Base-by-base conservation (phyloP, 2,113 vertebrate genomes). In the Nothocercus julius region DNA sequence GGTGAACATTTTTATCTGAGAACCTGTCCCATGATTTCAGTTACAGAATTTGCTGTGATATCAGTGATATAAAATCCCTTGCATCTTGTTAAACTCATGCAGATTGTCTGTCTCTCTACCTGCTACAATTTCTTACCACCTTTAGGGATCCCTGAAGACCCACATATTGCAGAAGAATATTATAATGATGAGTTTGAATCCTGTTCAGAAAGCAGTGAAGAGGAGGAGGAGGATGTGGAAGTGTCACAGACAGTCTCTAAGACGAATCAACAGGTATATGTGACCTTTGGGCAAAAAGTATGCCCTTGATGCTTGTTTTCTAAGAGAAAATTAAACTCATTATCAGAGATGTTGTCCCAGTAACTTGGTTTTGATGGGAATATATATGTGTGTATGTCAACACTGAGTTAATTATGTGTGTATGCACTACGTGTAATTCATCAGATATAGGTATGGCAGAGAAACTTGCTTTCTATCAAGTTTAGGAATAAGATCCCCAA, bases 141-240 rank as follows among this genome's bases (percentile, higher is more conserved):
- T 86, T 83, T 90, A 99, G 98, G 96, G 51, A 99, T 99, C 85
- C 98, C 98, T 3, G 98, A 98, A 97, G 98, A 99, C 75, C 98
- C 98, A 14, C 96, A 94, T 38, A 75, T 95, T 51, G 98, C 98
- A 81, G 98, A 99, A 91, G 97, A 97, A 85, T 98, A 98, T 96
- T 98, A 98, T 40, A 95, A 98, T 44, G 98, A 99, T 63, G 95
- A 93, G 4, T 99, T 99, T 91, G 98, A 99, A 62, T 99, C 98
- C 75, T 99, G 95, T 90, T 98, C 98, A 47, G 98, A 98, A 97
- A 95, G 94, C 40, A 97, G 97, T 54, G 98, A 98, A 49, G 97
- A 96, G 58, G 97, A 97, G 76, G 77, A 97, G 73, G 74, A 81
- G 28, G 68, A 83, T 10, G 89, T 64, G 1, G 92, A 96, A 82